These are phyloP conservation scores for Hyles lineata DNA, from an alignment of 2,888 invertebrate genomes.

Conservation along the genomic window DNA sequence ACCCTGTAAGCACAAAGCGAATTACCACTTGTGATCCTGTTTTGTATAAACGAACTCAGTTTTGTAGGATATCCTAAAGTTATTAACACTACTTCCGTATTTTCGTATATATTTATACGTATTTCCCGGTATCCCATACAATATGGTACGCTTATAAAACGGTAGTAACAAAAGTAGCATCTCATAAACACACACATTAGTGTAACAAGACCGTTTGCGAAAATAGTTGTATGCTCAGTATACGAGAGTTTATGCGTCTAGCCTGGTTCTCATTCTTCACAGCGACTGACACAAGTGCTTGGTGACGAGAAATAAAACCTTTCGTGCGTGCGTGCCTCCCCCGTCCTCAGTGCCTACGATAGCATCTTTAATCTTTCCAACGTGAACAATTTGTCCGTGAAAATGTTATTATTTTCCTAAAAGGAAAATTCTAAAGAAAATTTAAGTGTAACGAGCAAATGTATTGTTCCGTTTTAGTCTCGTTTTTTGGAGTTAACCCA, in stretches of 20 bases:
- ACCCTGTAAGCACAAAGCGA: no score
- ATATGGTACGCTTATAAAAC: background rate
- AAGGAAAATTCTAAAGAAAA: constrained; percentile 9
- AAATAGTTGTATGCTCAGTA: constrained; percentile 7
- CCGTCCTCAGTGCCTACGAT: constrained; percentile 44
- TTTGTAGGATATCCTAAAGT: no score
- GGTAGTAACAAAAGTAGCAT: background rate
- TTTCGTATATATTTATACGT: no score
- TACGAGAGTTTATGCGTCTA: background rate
- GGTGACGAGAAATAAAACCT: constrained; percentile 38
- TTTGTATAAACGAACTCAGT: no score
- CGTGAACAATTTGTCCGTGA: constrained; percentile 40
- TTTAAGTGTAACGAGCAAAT: background rate
- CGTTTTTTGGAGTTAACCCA: background rate
- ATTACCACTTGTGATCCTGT: no score
- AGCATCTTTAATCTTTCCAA: constrained; percentile 59
- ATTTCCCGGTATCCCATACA: no score
- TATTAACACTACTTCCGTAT: no score
- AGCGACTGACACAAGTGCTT: constrained; percentile 32
- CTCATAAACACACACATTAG: constrained; percentile 6
- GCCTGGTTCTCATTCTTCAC: constrained; percentile 5
- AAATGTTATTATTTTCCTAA: constrained; percentile 32
- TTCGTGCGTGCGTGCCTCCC: constrained; percentile 52
- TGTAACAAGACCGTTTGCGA: background rate
- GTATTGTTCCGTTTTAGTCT: background rate